These are phyloP conservation scores for Mechanitis messenoides DNA, from an alignment of 2,888 invertebrate genomes.

Conservation along the genomic window DNA sequence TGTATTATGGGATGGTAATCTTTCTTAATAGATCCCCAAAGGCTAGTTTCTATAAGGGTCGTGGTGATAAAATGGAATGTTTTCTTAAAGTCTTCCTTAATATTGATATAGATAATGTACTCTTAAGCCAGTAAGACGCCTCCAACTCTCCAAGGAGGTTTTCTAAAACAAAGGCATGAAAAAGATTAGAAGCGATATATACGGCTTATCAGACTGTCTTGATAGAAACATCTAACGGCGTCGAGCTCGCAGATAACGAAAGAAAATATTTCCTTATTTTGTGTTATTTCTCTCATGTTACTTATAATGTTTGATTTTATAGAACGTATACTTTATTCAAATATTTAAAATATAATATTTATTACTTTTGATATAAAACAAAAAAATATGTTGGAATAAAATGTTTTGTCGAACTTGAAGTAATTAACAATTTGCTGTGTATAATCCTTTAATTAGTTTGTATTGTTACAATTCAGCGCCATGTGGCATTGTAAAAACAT, in stretches of 20 bases:
- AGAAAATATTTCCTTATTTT: conserved; percentile 15
- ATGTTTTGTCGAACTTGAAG: not conserved
- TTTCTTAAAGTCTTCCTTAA: conserved; percentile 58
- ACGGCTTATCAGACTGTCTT: conserved; percentile 43
- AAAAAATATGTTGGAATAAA: not conserved
- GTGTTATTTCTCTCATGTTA: not conserved
- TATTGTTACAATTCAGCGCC: conserved; percentile 39
- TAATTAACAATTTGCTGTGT: not conserved
- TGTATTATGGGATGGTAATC: conserved; percentile 39
- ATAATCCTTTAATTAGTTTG: conserved; percentile 8
- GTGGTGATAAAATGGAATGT: conserved; percentile 62
- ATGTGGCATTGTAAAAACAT: conserved; percentile 69
- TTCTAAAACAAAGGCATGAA: conserved; percentile 63
- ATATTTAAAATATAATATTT: not conserved
- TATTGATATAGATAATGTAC: conserved; percentile 72
- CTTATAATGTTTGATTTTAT: not conserved
- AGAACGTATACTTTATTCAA: not conserved
- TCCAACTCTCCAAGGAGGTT: conserved; percentile 49
- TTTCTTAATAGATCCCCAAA: conserved; percentile 62
- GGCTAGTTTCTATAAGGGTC: conserved; percentile 62
- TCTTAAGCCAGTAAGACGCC: conserved; percentile 43
- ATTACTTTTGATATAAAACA: not conserved
- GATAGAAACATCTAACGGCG: conserved; percentile 45
- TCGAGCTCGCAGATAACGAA: conserved; percentile 31
- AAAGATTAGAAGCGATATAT: conserved; percentile 59